Base-by-base conservation (phyloP, 2,113 vertebrate species). In the Nestor notabilis region DNA sequence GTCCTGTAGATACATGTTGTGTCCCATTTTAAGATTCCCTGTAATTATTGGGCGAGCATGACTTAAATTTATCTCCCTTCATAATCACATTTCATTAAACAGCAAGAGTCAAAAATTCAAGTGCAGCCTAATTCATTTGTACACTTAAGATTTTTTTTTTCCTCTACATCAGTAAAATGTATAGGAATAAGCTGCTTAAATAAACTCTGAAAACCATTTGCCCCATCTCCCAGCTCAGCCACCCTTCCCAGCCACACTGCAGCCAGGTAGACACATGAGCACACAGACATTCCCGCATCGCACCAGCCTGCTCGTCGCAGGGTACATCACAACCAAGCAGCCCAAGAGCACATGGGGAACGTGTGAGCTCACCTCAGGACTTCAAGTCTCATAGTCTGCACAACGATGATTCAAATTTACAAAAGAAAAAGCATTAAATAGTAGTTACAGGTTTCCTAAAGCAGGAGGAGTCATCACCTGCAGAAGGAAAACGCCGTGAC, bases 381-480 rank as follows among this genome's bases (percentile, higher is more conserved):
- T 85, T 90, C 76, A 75, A 89, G 93, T 61, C 90, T 90, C 63
- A 33, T 12, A 72, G 37, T 29, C 17, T 72, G 80, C 60, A 5
- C 52, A 66, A 92, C 77, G 31, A 70, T 60, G 91, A 97, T 93
- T 96, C 74, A 8, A 35, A 93, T 70, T 96, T 71, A 87, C 90
- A 86, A 50, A 86, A 82, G 55, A 31, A 71, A 70, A 92, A 96
- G 87, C 72, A 21, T 79, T 53, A 79, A 90, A 63, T 20, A 96
- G 84, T 68, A 79, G 82, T 69, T 81, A 83, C 47, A 68, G 93
- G 90, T 79, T 95, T 94, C 96, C 96, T 77, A 89, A 87, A 90
- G 92, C 95, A 96, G 97, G 71, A 86, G 43, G 81, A 37, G 90
- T 18, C 82, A 43, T 28, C 88, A 39, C 90, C 89, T 33, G 96